Base-by-base conservation (phyloP, 2,888 invertebrate species). In the Aproaerema taeniolella region DNA sequence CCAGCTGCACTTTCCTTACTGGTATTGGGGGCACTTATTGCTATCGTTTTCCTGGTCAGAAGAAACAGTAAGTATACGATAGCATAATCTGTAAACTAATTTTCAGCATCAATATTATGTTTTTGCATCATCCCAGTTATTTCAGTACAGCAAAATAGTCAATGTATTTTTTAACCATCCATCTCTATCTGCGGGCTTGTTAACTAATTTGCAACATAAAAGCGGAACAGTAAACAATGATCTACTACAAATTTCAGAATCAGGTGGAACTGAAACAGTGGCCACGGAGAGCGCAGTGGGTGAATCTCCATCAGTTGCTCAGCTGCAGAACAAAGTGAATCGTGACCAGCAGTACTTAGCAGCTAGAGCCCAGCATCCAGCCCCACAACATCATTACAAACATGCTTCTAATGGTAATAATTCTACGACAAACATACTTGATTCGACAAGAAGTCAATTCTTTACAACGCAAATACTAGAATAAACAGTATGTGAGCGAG, bases 291-390 rank as follows among this genome's bases (percentile, higher is more conserved):
- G 71, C 31, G 82, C 76, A 1, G 90, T 92, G 56, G 92, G 92
- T 10, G 93, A 93, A 68, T 93, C 93, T 0, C 92, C 93, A 0
- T 92, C 93, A 0, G 89, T 93, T 52, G 92, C 93, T 7, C 93
- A 93, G 67, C 82, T 94, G 51, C 93, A 93, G 74, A 93, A 93
- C 82, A 93, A 93, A 66, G 93, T 91, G 58, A 93, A 93, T 76
- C 88, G 93, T 41, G 93, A 94, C 74, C 83, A 83, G 60, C 93
- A 93, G 67, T 93, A 93, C 74, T 69, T 93, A 32, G 93, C 93
- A 0, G 91, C 93, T 9, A 86, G 90, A 1, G 90, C 90, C 38
- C 89, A 90, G 40, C 86, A 82, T 52, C 89, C 90, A 0, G 79
- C 88, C 8, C 87, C 87, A 4, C 88, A 87, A 24, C 91, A 91